Conservation (phyloP, 1,140 invertebrate genomes). For the Drosophila sechellia region DNA sequence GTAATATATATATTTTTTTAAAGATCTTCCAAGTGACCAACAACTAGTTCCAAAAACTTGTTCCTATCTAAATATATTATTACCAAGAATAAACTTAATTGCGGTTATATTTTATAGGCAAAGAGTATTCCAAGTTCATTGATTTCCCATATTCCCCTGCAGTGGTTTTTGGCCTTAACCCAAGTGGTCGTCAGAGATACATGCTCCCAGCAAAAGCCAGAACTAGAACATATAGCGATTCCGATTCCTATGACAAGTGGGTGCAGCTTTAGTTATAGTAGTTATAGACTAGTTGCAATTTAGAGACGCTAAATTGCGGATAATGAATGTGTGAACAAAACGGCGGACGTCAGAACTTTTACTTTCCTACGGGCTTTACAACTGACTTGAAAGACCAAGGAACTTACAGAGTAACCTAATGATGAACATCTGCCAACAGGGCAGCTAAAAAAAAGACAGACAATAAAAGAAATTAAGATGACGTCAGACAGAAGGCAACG, state of each 20-base stretch:
- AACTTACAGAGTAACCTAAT: slow-evolving; percentile 10
- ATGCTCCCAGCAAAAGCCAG: slow-evolving; percentile 12
- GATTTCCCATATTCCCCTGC: neutral
- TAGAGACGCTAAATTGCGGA: slow-evolving; percentile 39
- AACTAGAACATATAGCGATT: slow-evolving; percentile 48
- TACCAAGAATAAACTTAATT: slow-evolving; percentile 21
- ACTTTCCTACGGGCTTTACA: slow-evolving; percentile 34
- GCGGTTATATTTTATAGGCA: neutral
- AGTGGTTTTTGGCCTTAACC: slow-evolving; percentile 60
- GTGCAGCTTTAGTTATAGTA: slow-evolving; percentile 48
- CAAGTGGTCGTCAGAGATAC: slow-evolving; percentile 40
- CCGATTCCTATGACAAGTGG: slow-evolving; percentile 51
- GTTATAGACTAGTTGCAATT: slow-evolving; percentile 38
- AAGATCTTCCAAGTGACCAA: slow-evolving; percentile 4
- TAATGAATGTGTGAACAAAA: slow-evolving; percentile 57
- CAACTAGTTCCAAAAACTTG: slow-evolving; percentile 20
- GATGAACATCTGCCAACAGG: slow-evolving; percentile 16
- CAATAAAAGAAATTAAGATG: slow-evolving; percentile 34
- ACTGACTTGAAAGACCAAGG: slow-evolving; percentile 41
- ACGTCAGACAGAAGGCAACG: slow-evolving; percentile 20
- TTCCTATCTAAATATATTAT: slow-evolving; percentile 9
- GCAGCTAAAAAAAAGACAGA: slow-evolving; percentile 18
- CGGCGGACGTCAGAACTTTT: slow-evolving; percentile 35
- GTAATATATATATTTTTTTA: neutral
- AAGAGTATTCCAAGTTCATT: slow-evolving; percentile 28